These are phyloP conservation scores for Drosophila sproati DNA, from an alignment of 1,140 invertebrate species.

Conservation along the genomic window DNA sequence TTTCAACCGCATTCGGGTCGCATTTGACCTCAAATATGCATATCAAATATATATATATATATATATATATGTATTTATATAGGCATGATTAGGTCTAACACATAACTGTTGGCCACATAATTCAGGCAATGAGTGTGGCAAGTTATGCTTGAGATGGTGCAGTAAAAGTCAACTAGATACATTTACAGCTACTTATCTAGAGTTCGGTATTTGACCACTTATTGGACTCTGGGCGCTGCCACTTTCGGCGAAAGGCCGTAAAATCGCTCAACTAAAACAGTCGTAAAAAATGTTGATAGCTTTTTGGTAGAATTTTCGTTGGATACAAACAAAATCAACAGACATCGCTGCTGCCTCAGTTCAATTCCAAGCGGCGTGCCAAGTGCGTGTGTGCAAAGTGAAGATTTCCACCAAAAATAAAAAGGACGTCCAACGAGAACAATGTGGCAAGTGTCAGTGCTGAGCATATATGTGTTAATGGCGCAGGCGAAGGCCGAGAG, in stretches of 20 bases:
- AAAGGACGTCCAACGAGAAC: neutral
- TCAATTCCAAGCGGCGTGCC: slow-evolving; percentile 65
- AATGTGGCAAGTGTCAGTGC: slow-evolving; percentile 63
- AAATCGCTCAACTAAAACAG: slow-evolving; percentile 70
- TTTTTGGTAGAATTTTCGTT: slow-evolving; percentile 57
- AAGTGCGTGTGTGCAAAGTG: slow-evolving; percentile 46
- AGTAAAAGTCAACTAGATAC: slow-evolving; percentile 32
- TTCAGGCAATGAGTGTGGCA: slow-evolving; percentile 31
- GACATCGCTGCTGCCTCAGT: slow-evolving; percentile 43
- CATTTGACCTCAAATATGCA: slow-evolving; percentile 3
- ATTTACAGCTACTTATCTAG: slow-evolving; percentile 14
- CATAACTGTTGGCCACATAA: slow-evolving; percentile 26
- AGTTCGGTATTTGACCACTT: slow-evolving; percentile 34
- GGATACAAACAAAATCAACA: slow-evolving; percentile 38
- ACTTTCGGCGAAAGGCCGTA: slow-evolving; percentile 76
- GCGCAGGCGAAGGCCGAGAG: slow-evolving; percentile 28
- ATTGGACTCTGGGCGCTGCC: slow-evolving; percentile 33
- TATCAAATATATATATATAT: too few species aligned
- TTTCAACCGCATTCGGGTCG: slow-evolving; percentile 1
- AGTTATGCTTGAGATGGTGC: slow-evolving; percentile 25
- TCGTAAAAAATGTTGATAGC: slow-evolving; percentile 74
- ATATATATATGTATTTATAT: too few species aligned
- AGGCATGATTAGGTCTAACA: neutral
- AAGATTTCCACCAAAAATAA: neutral
- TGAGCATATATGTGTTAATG: slow-evolving; percentile 50